Base-by-base conservation (phyloP, 2,888 invertebrate genomes). In the Habrosyne pyritoides region DNA sequence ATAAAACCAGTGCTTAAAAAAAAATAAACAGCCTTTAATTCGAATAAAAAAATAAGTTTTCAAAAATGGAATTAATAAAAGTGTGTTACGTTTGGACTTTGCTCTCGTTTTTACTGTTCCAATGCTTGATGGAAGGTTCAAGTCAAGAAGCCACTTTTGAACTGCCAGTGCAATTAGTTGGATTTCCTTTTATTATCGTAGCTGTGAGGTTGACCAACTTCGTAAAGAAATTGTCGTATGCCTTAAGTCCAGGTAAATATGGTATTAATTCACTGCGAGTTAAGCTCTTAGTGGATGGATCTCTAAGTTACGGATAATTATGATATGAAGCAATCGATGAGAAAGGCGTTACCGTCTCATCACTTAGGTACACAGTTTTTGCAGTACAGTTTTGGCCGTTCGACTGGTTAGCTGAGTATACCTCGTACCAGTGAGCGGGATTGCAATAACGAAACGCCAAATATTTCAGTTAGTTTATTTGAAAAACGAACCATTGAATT, bases 181-280 rank as follows among this genome's bases (percentile, higher is more conserved):
- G 97, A 42, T 97, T 97, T 80, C 97, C 97, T 3, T 95, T 97
- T 61, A 97, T 97, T 71, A 95, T 97, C 55, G 86, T 96, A 52
- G 96, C 97, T 10, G 97, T 97, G 52, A 93, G 96, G 71, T 81
- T 97, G 56, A 95, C 96, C 0, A 97, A 97, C 87, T 97, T 97
- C 75, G 94, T 97, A 54, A 97, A 96, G 87, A 97, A 97, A 84
- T 88, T 97, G 68, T 95, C 96, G 4, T 97, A 97, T 83, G 96
- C 97, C 5, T 84, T 97, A 53, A 75, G 57, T 56, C 73, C 75
- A 67, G 70, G 73, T 73, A 63, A 67, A 56, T 62, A 60, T 21
- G 18, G 28, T 42, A 53, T 56, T 42, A 1, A 36, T 42, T 42
- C 18, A 33, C 33, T 33, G 6, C 1, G 30, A n/a, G 0, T 0